phyloP scores from a whole-genome alignment of 2,888 invertebrate species.

The Eilema depressum region DNA sequence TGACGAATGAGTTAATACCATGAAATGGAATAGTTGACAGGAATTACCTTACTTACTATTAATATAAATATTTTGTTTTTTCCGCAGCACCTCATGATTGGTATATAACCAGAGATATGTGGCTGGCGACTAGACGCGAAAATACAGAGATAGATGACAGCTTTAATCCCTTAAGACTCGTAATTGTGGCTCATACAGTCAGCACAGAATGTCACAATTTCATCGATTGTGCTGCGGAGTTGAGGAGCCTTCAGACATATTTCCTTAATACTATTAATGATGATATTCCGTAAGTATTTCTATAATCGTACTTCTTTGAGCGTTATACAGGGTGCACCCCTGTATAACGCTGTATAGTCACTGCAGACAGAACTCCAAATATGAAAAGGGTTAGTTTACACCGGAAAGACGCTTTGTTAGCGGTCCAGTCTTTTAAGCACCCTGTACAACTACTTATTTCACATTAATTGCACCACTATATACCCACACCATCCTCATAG shows the following conservation, averaged over 20 bases:
- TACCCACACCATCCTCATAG: no score
- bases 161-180: constrained; percentile 69
- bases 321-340: not conserved
- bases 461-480: no score
- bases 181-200: constrained; percentile 74
- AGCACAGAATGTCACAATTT: constrained; percentile 66
- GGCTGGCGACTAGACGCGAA: constrained; percentile 61
- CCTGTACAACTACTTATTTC: no score
- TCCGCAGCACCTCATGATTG: constrained; percentile 71
- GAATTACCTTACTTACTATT: no score
- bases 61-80: no score
- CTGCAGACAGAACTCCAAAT: no score
- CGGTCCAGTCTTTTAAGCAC: no score
- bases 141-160: constrained; percentile 35
- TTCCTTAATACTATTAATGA: constrained; percentile 39
- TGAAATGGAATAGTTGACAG: no score
- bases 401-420: no score
- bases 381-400: no score
- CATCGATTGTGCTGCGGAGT: constrained; percentile 66
- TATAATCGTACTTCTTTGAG: not conserved
- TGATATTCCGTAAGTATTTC: constrained; percentile 24
- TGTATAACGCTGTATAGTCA: no score
- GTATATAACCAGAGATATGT: constrained; percentile 74
- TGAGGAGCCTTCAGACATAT: constrained; percentile 67
- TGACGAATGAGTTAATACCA: no score